Percentiles rank a stretch among this genome's conserved stretches.
Evolutionary conservation across 2,888 invertebrate species (phyloP).

Genomic region (Anthophora plumipes): DNA sequence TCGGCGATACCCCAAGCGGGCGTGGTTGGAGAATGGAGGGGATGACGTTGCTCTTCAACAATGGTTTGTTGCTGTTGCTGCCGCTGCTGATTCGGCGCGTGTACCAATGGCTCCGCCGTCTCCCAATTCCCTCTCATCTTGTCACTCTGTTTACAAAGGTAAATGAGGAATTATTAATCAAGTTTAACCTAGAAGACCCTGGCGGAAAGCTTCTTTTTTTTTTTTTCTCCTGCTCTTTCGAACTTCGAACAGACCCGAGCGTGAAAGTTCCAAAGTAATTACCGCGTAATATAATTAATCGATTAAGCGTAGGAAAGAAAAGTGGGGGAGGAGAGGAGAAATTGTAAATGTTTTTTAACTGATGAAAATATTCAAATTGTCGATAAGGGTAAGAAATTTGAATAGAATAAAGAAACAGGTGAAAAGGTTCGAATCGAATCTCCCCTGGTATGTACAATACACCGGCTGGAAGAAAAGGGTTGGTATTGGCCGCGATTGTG

Average conservation of each 20-base stretch:
- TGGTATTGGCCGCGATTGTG: constrained; percentile 33
- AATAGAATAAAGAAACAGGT: constrained; percentile 9
- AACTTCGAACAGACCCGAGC: background rate
- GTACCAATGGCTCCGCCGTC: constrained; percentile 63
- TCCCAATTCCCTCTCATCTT: constrained; percentile 76
- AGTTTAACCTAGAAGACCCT: too few relatives aligned
- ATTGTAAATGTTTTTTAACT: background rate
- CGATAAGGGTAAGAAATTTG: background rate
- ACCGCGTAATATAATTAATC: too few relatives aligned
- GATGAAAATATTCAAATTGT: background rate
- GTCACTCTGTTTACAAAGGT: constrained; percentile 16
- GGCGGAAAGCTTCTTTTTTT: background rate
- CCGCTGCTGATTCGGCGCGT: constrained; percentile 62
- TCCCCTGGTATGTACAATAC: background rate
- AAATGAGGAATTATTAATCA: constrained; percentile 3
- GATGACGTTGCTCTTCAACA: constrained; percentile 66
- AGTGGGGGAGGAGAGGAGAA: background rate
- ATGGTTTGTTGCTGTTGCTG: constrained; percentile 69
- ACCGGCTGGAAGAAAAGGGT: constrained; percentile 33
- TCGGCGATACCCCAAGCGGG: constrained; percentile 77
- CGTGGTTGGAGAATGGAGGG: constrained; percentile 77
- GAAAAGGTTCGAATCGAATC: constrained; percentile 14
- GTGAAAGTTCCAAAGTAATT: background rate
- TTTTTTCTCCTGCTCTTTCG: too few relatives aligned
- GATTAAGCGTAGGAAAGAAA: background rate